Conservation (phyloP, 2,888 invertebrate genomes). For the Sycophila texana region DNA sequence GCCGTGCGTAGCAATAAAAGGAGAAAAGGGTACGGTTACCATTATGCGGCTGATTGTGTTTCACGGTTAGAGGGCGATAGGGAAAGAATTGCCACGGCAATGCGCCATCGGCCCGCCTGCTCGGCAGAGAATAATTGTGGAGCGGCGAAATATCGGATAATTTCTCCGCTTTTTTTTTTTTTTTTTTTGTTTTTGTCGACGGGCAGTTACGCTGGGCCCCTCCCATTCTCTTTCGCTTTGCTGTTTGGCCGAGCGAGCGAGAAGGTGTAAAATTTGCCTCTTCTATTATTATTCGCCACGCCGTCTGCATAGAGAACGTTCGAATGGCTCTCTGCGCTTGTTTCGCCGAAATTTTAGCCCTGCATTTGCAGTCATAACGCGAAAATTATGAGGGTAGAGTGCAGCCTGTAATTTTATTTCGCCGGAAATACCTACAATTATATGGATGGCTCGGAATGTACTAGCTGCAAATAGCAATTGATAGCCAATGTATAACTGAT, state of each 20-base stretch:
- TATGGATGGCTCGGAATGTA: too few species aligned
- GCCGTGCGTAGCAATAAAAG: constrained; percentile 3
- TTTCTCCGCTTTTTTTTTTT: neutral
- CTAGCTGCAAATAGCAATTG: too few species aligned
- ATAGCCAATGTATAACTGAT: too few species aligned
- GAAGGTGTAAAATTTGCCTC: too few species aligned
- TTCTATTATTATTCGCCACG: too few species aligned
- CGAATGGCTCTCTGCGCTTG: too few species aligned
- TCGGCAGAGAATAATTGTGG: constrained; percentile 23
- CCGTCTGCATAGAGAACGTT: too few species aligned
- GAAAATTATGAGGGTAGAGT: too few species aligned
- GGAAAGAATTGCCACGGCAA: constrained; percentile 6
- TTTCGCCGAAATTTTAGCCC: too few species aligned
- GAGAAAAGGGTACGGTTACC: constrained; percentile 4
- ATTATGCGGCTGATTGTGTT: constrained; percentile 43
- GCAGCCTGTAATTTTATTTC: too few species aligned
- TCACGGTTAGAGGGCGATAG: constrained; percentile 17
- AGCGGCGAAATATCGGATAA: constrained; percentile 24
- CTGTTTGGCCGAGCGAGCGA: neutral
- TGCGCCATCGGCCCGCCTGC: neutral
- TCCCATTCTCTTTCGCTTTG: neutral
- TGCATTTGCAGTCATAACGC: too few species aligned
- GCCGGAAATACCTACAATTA: too few species aligned
- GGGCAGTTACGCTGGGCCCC: neutral
- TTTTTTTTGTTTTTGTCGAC: neutral